Base-by-base conservation (phyloP, 2,888 invertebrate species). In the Aplocera efformata region DNA sequence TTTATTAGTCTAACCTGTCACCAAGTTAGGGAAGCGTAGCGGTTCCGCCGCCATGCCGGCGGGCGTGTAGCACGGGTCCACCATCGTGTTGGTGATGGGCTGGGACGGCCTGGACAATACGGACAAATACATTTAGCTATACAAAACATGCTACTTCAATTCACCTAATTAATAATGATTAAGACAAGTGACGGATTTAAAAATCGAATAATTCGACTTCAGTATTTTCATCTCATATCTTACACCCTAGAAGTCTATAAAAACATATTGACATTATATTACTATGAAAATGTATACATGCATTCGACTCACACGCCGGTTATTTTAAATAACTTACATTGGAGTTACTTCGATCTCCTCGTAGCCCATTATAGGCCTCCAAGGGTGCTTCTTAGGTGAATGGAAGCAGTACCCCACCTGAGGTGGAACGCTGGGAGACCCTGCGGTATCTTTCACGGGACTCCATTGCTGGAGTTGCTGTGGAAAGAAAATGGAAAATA, bases 391-490 rank as follows among this genome's bases (percentile, higher is more conserved):
- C 51, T 91, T 90, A 0, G 94, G 92, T 1, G 94, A 91, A 79
- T 93, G 91, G 72, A 92, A 93, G 59, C 92, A 93, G 60, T 92
- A 90, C 25, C 92, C 93, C 21, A 93, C 90, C 59, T 92, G 90
- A 1, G 91, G 84, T 7, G 93, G 92, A 48, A 91, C 79, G 36
- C 89, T 83, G 9, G 92, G 90, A 0, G 91, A 90, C 0, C 91
- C 89, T 11, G 91, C 88, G 8, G 91, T 90, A 55, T 93, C 93
- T 86, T 93, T 91, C 44, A 90, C 90, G 13, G 91, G 90, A 59
- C 90, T 92, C 93, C 93, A 93, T 90, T 94, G 92, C 89, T 94
- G 94, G 50, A 94, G 90, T 93, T 94, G 94, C 93, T 94, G 60
- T 3, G 40, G 53, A 50, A 45, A 20, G 9, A 42, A 36, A 22